Conservation (phyloP, 1,140 invertebrate species). For the Sipha flava region DNA sequence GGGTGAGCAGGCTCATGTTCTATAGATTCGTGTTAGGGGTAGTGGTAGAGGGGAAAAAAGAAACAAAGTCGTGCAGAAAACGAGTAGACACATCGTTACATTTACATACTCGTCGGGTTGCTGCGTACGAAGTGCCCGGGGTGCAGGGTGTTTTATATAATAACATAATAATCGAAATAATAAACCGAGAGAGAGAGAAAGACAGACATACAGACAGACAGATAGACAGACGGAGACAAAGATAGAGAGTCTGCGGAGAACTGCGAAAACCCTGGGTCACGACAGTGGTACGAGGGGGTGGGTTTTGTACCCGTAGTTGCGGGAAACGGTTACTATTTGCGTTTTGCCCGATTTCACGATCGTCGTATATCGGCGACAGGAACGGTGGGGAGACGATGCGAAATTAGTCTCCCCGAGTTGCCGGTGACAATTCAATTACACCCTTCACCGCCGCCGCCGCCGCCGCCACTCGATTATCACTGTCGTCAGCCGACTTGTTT, state of each 20-base stretch:
- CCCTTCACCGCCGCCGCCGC: not conserved
- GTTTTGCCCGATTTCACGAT: conserved; percentile 26
- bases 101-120: not conserved
- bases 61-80: not conserved
- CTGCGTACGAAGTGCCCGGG: too few species aligned
- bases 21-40: too few species aligned
- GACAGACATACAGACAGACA: too few species aligned
- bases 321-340: not conserved
- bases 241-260: too few species aligned
- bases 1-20: too few species aligned
- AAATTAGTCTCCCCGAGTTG: conserved; percentile 21
- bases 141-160: not conserved
- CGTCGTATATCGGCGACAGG: not conserved
- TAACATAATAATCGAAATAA: not conserved
- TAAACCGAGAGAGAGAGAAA: not conserved
- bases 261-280: too few species aligned
- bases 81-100: not conserved
- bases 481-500: not conserved
- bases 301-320: too few species aligned
- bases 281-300: too few species aligned
- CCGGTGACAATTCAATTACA: conserved; percentile 29
- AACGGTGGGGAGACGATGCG: not conserved
- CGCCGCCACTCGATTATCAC: conserved; percentile 10
- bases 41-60: not conserved
- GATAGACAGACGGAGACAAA: too few species aligned